phyloP scores from a whole-genome alignment of 2,888 invertebrate genomes.

The Pseudeuparius sepicola region DNA sequence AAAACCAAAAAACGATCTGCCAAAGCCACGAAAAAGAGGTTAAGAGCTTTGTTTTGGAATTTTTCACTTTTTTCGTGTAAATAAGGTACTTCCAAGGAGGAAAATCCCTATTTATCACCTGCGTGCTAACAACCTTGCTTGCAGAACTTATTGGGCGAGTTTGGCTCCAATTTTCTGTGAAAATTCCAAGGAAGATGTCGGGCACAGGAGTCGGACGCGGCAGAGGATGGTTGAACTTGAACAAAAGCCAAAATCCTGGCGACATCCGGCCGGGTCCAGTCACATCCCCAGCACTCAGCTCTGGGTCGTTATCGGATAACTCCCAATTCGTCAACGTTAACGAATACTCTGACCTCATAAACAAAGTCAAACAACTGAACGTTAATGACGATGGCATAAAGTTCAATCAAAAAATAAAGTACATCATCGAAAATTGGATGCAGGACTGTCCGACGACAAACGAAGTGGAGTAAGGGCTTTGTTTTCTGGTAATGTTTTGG shows the following conservation, averaged over 20 bases:
- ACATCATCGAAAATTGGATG: constrained; percentile 31
- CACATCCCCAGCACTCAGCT: neutral
- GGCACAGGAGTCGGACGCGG: constrained; percentile 25
- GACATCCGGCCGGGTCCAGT: no score
- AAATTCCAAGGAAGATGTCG: no score
- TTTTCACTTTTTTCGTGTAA: no score
- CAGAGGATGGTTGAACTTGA: constrained; percentile 28
- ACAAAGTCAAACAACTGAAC: constrained; percentile 30
- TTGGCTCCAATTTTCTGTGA: no score
- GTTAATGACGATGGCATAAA: constrained; percentile 36
- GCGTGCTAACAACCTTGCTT: no score
- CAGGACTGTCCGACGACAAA: constrained; percentile 29
- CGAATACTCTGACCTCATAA: constrained; percentile 26
- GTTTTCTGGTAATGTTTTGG: constrained; percentile 1
- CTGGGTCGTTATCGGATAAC: constrained; percentile 11
- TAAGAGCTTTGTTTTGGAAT: no score
- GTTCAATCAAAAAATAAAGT: constrained; percentile 35
- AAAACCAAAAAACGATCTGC: no score
- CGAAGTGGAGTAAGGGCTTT: constrained; percentile 31
- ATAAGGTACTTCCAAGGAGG: no score
- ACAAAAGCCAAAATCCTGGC: constrained; percentile 18
- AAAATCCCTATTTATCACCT: no score
- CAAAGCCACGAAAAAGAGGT: no score
- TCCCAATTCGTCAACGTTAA: constrained; percentile 18
- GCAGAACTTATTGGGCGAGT: no score